Conservation (phyloP, 2,888 invertebrate species). For the Apoda limacodes region DNA sequence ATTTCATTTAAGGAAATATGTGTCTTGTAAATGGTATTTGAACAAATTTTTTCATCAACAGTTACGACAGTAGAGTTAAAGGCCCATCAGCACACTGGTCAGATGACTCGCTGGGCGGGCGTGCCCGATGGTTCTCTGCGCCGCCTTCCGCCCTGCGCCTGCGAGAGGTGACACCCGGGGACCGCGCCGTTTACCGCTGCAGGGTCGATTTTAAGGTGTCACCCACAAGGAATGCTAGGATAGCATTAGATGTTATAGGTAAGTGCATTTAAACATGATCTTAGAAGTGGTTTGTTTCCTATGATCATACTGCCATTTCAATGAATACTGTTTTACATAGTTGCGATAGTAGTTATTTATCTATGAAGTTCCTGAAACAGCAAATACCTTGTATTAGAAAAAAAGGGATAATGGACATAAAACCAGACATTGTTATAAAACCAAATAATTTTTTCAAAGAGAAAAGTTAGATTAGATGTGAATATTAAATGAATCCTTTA, state of each 20-base stretch:
- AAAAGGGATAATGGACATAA: no score
- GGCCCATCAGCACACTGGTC: conserved; percentile 77
- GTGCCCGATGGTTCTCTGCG: conserved; percentile 77
- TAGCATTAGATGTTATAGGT: conserved; percentile 82
- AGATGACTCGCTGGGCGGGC: conserved; percentile 73
- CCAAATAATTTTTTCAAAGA: no score
- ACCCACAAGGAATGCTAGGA: conserved; percentile 81
- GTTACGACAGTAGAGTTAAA: conserved; percentile 75
- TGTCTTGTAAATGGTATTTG: no score
- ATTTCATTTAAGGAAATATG: no score
- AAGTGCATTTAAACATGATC: conserved; percentile 20
- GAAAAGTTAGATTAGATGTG: no score
- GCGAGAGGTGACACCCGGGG: conserved; percentile 76
- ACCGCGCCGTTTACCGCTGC: conserved; percentile 84
- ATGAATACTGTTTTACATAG: no score
- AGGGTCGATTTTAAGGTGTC: conserved; percentile 84
- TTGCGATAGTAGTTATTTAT: no score
- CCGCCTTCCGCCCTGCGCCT: conserved; percentile 77
- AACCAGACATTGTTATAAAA: no score
- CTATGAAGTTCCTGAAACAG: no score
- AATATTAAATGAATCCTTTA: no score
- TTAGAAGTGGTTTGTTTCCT: not conserved
- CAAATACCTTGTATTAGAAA: no score
- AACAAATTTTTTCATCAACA: no score
- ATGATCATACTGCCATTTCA: not conserved